phyloP scores from a whole-genome alignment of 1,140 invertebrate genomes.

The Drosophila nigromelanica region DNA sequence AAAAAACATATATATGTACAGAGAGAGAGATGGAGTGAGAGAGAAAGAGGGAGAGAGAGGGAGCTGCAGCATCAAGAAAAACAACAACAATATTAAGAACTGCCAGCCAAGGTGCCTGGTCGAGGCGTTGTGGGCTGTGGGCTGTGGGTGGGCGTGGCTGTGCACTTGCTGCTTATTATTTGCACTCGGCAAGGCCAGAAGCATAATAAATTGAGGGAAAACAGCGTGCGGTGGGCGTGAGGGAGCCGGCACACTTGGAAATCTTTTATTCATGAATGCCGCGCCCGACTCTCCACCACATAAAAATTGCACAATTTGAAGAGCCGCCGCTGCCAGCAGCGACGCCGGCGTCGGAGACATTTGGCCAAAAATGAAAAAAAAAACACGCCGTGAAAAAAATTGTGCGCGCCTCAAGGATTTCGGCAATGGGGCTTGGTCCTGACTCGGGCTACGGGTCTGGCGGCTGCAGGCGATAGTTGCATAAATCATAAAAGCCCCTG shows the following conservation, averaged over 20 bases:
- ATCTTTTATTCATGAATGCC: constrained; percentile 81
- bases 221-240: constrained; percentile 3
- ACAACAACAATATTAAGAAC: constrained; percentile 1
- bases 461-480: constrained; percentile 79
- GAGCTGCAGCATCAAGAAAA: background rate
- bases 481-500: constrained; percentile 77
- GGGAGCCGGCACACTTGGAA: constrained; percentile 45
- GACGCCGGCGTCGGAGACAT: constrained; percentile 50
- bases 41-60: background rate
- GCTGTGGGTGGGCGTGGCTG: constrained; percentile 53
- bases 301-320: constrained; percentile 82
- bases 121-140: constrained; percentile 20
- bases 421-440: constrained; percentile 53
- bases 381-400: constrained; percentile 17
- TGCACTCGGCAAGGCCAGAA: constrained; percentile 76
- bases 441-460: constrained; percentile 1
- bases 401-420: constrained; percentile 72
- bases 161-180: constrained; percentile 81
- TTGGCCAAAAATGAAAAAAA: constrained; percentile 49
- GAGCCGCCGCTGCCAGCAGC: constrained; percentile 26
- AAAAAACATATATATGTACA: too few species aligned
- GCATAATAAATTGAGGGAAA: constrained; percentile 68
- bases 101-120: constrained; percentile 45
- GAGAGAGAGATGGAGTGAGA: background rate
- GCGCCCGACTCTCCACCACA: constrained; percentile 16